phyloP scores from a whole-genome alignment of 2,113 vertebrate genomes.

The Chelonoidis abingdonii region DNA sequence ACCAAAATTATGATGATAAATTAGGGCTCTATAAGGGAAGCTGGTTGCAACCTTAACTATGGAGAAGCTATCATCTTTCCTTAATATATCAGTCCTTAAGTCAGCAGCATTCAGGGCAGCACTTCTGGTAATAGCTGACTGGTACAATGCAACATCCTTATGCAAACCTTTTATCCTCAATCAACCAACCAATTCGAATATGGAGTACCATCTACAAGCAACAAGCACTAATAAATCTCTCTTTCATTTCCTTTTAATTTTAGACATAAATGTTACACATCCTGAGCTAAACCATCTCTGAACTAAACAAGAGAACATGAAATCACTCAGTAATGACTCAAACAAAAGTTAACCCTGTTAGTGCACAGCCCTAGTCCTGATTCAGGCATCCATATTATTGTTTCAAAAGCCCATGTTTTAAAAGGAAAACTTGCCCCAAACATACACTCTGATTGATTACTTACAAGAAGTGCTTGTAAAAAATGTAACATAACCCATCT shows the following conservation, averaged over 20 bases:
- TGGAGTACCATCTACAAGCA: slow-evolving; percentile 58
- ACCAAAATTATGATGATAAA: neutral
- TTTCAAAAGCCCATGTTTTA: neutral
- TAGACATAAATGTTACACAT: slow-evolving; percentile 62
- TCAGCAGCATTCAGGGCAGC: slow-evolving; percentile 62
- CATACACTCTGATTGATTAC: neutral
- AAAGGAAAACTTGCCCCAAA: neutral
- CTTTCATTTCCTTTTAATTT: slow-evolving; percentile 72
- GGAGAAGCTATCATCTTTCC: neutral
- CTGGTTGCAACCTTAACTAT: neutral
- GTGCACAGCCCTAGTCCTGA: neutral
- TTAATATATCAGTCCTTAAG: slow-evolving; percentile 49
- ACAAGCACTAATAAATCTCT: slow-evolving; percentile 71
- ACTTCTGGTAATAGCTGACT: slow-evolving; percentile 63
- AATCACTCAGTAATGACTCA: slow-evolving; percentile 23
- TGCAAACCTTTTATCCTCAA: slow-evolving; percentile 68
- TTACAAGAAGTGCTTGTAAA: neutral
- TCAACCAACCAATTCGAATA: slow-evolving; percentile 48
- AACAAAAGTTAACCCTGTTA: slow-evolving; percentile 52
- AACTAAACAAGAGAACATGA: neutral
- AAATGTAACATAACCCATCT: neutral
- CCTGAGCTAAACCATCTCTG: slow-evolving; percentile 42
- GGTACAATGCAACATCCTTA: slow-evolving; percentile 44
- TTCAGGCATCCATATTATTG: neutral
- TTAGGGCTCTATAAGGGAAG: neutral